Conservation (phyloP, 2,797 vertebrate species). For the Enteromius argenteus region DNA sequence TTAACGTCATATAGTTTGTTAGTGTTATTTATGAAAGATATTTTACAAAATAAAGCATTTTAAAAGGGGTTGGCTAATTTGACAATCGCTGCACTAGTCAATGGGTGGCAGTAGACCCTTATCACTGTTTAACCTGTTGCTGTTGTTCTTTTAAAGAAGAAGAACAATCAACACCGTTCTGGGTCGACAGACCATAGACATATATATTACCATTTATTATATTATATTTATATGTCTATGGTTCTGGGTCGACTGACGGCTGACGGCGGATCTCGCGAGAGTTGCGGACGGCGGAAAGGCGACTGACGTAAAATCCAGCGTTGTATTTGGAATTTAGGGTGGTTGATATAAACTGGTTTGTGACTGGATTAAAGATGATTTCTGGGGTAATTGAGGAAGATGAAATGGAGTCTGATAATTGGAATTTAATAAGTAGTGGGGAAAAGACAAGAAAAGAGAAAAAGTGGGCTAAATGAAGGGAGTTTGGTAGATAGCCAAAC, state of each 20-base stretch:
- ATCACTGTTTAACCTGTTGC: constrained; percentile 5
- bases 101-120: constrained; percentile 17
- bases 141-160: background rate
- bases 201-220: too few species aligned
- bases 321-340: too few species aligned
- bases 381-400: background rate
- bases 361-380: background rate
- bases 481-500: background rate
- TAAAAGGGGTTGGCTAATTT: background rate
- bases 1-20: background rate
- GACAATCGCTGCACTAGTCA: background rate
- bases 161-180: background rate
- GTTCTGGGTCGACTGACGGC: too few species aligned
- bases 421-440: background rate
- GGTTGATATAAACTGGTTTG: background rate
- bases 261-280: too few species aligned
- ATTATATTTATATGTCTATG: too few species aligned
- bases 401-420: background rate
- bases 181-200: too few species aligned
- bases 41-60: background rate
- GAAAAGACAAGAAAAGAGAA: background rate
- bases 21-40: background rate
- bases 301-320: background rate
- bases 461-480: background rate
- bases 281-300: too few species aligned